These are phyloP conservation scores for Platichthys stellatus DNA, from an alignment of 2,113 vertebrate species.

Conservation along the genomic window DNA sequence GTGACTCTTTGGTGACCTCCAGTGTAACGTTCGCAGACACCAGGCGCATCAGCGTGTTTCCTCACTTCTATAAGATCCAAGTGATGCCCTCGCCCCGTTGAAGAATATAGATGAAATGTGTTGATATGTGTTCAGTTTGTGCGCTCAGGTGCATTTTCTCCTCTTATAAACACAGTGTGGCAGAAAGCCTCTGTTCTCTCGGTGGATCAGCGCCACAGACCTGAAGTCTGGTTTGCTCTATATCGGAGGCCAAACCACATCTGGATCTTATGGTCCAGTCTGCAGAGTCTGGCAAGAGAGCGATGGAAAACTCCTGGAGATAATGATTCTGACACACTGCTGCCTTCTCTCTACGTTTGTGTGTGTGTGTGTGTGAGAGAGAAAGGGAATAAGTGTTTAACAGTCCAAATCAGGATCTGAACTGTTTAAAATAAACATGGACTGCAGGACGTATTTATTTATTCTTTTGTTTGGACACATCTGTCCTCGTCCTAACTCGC, in stretches of 20 bases:
- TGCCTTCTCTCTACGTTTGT: slow-evolving; percentile 6
- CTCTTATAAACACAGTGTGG: background rate
- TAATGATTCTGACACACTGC: slow-evolving; percentile 78
- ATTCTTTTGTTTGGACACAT: slow-evolving; percentile 25
- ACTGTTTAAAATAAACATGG: background rate
- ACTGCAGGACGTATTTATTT: slow-evolving; percentile 25
- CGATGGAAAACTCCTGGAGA: slow-evolving; percentile 82
- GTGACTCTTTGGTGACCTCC: background rate
- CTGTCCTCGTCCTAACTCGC: background rate
- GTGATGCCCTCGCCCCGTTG: background rate
- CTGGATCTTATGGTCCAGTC: slow-evolving; percentile 74
- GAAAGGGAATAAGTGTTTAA: background rate
- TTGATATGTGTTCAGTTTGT: background rate
- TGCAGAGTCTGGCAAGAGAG: slow-evolving; percentile 74
- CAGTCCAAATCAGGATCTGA: slow-evolving; percentile 15
- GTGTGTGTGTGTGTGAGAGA: background rate
- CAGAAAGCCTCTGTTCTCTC: slow-evolving; percentile 23
- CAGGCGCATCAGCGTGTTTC: background rate
- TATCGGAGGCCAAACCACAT: slow-evolving; percentile 74
- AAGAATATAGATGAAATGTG: background rate
- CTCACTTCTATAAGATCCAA: background rate
- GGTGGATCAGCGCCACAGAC: slow-evolving; percentile 25
- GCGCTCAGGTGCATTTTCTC: slow-evolving; percentile 21
- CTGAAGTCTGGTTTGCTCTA: slow-evolving; percentile 52
- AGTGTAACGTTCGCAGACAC: background rate